A percentile compares a stretch with the other conserved stretches of the same genome.
These are phyloP conservation scores for Syndactyla subalaris DNA, from an alignment of 2,797 vertebrate genomes.

Conservation along the genomic window DNA sequence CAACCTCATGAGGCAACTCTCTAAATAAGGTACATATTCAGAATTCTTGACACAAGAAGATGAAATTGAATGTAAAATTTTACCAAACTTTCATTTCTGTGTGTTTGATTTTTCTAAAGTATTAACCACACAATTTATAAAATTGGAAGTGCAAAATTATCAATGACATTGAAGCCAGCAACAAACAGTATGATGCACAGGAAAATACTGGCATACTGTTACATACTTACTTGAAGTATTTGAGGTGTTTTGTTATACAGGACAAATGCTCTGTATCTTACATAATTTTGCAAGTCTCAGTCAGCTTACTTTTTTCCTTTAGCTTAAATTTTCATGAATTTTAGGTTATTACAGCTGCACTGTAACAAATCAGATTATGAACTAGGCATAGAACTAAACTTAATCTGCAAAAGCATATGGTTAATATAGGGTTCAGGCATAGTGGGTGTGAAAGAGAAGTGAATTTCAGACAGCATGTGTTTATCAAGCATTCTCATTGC, in stretches of 20 bases:
- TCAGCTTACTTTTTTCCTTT: not conserved
- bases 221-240: not conserved
- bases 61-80: not conserved
- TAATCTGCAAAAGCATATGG: conserved; percentile 30
- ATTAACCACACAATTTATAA: not conserved
- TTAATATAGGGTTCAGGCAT: not conserved
- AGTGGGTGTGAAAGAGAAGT: conserved; percentile 10
- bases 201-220: not conserved
- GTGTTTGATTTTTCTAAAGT: not conserved
- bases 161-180: not conserved
- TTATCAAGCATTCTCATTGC: conserved; percentile 30
- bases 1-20: not conserved
- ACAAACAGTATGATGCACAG: not conserved
- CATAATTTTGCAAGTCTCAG: not conserved
- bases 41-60: not conserved
- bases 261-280: not conserved
- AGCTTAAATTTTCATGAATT: not conserved
- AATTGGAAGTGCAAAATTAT: not conserved
- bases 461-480: conserved; percentile 20
- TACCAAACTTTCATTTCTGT: not conserved
- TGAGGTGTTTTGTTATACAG: not conserved
- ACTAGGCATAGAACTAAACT: not conserved
- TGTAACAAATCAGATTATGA: not conserved
- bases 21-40: not conserved
- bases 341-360: not conserved